A percentile compares a stretch with the other conserved stretches of the same genome.
phyloP scores from a whole-genome alignment of 2,113 vertebrate genomes.

The Melospiza melodia region DNA sequence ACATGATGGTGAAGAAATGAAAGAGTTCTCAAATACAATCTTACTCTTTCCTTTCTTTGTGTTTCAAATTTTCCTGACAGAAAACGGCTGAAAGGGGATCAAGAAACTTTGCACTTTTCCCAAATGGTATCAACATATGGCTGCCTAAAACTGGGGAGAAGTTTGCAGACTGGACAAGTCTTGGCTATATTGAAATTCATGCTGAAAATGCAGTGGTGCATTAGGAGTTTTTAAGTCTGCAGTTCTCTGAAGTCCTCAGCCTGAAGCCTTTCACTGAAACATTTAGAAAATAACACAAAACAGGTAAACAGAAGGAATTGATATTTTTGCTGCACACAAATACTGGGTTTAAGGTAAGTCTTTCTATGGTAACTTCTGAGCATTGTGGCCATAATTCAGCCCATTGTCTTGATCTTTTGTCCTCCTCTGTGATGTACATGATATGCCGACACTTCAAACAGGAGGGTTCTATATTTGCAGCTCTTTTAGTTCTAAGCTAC shows the following conservation, averaged over 20 bases:
- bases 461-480: neutral
- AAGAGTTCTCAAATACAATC: neutral
- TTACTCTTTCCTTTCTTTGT: neutral
- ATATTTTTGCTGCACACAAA: neutral
- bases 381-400: neutral
- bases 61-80: neutral
- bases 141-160: neutral
- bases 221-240: neutral
- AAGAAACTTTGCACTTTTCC: neutral
- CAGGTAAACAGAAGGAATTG: neutral
- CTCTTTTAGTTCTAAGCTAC: neutral
- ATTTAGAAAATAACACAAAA: neutral
- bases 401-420: neutral
- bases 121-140: neutral
- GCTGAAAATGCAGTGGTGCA: neutral
- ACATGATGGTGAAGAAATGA: neutral
- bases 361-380: neutral
- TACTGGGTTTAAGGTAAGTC: neutral
- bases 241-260: neutral
- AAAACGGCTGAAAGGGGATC: neutral
- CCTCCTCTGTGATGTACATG: neutral
- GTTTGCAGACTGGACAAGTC: neutral
- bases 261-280: conserved; percentile 14
- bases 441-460: neutral
- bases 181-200: neutral